These are phyloP conservation scores for Elysia crispata DNA, from an alignment of 2,888 invertebrate genomes.

Conservation along the genomic window DNA sequence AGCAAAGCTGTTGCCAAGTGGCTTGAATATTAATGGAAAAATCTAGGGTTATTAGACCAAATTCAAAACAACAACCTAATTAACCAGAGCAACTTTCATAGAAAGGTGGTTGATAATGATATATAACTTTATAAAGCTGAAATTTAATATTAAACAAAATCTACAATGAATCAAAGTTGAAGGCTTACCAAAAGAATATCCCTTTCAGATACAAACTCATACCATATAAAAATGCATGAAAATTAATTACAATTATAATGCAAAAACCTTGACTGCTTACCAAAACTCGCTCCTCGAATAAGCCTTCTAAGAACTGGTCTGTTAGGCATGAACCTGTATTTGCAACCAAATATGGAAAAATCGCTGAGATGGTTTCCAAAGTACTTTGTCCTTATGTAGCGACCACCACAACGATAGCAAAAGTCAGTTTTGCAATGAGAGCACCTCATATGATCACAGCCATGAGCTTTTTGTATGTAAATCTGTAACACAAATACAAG, in stretches of 20 bases:
- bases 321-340: constrained; percentile 75
- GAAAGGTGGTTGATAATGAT: no score
- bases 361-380: constrained; percentile 77
- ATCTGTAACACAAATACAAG: constrained; percentile 68
- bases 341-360: constrained; percentile 77
- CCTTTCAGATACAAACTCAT: background rate
- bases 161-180: background rate
- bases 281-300: constrained; percentile 76
- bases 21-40: no score
- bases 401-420: constrained; percentile 78
- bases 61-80: no score
- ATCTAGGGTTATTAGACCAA: no score
- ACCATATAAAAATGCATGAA: background rate
- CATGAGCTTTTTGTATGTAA: constrained; percentile 76
- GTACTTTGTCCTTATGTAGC: constrained; percentile 73
- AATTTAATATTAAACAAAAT: no score
- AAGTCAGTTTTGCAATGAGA: constrained; percentile 76
- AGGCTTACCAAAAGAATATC: background rate
- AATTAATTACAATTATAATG: no score
- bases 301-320: constrained; percentile 71
- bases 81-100: no score
- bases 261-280: constrained; percentile 57
- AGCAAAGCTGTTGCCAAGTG: no score
- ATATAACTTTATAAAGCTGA: no score
- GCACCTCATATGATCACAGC: constrained; percentile 79